A percentile compares a stretch with the other conserved stretches of the same genome.
phyloP scores from a whole-genome alignment of 2,888 invertebrate genomes.

The Ectropis crepuscularia region DNA sequence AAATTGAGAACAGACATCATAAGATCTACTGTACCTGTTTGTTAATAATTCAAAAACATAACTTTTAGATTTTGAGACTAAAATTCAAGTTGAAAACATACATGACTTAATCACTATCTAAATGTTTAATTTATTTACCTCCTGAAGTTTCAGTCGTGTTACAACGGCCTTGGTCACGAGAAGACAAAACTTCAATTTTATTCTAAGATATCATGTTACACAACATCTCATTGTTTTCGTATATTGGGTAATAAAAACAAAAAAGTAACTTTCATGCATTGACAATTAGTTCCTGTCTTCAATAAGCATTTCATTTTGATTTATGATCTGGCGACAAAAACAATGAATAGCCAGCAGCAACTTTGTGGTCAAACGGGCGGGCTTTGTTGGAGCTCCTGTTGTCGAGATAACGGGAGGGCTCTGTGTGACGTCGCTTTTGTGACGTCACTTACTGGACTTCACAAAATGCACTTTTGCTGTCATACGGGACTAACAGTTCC shows the following conservation, averaged over 20 bases:
- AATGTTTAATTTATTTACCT: too few species aligned
- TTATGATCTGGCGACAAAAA: constrained; percentile 57
- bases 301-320: constrained; percentile 54
- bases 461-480: constrained; percentile 79
- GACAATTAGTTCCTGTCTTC: constrained; percentile 12
- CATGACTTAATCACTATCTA: too few species aligned
- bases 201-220: too few species aligned
- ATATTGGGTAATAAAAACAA: constrained; percentile 29
- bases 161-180: too few species aligned
- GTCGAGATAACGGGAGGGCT: constrained; percentile 68
- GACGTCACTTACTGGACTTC: constrained; percentile 72
- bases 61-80: too few species aligned
- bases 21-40: too few species aligned
- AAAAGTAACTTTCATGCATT: constrained; percentile 3
- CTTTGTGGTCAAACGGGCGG: constrained; percentile 71
- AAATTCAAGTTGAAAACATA: too few species aligned
- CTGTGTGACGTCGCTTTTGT: constrained; percentile 63
- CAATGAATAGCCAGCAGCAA: constrained; percentile 69
- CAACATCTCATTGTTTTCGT: not conserved
- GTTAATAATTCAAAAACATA: too few species aligned
- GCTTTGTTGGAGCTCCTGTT: constrained; percentile 68
- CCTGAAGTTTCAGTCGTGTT: too few species aligned
- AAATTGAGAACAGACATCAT: too few species aligned
- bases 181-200: too few species aligned
- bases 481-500: constrained; percentile 74